These are phyloP conservation scores for Lamprologus tigripictilis DNA, from an alignment of 2,113 vertebrate genomes.

Conservation along the genomic window DNA sequence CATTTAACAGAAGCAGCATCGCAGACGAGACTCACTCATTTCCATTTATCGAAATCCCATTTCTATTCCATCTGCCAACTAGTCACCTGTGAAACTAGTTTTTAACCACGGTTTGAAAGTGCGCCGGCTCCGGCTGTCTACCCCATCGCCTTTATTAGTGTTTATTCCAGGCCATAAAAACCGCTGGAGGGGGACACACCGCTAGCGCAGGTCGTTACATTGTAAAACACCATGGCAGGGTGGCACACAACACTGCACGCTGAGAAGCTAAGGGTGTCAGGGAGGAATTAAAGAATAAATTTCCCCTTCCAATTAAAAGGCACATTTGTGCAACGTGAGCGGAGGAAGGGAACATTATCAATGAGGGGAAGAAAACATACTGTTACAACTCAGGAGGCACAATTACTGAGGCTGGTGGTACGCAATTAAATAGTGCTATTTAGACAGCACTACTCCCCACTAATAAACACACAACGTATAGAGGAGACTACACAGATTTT, in stretches of 20 bases:
- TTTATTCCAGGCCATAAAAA: constrained; percentile 62
- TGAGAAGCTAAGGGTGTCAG: constrained; percentile 36
- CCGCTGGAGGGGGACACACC: constrained; percentile 37
- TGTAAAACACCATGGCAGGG: constrained; percentile 63
- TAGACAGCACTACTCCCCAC: constrained; percentile 28
- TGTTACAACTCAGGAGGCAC: constrained; percentile 61
- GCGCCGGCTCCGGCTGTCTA: constrained; percentile 19
- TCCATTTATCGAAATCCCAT: constrained; percentile 69
- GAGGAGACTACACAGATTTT: background rate
- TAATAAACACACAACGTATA: constrained; percentile 52
- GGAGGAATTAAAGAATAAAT: constrained; percentile 60
- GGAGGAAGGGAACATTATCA: constrained; percentile 44
- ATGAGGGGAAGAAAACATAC: constrained; percentile 48
- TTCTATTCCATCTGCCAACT: constrained; percentile 67
- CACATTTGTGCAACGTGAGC: constrained; percentile 41
- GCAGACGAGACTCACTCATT: constrained; percentile 47
- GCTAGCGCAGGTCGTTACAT: constrained; percentile 49
- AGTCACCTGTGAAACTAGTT: constrained; percentile 74
- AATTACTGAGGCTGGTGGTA: constrained; percentile 47
- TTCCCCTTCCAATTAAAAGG: constrained; percentile 59
- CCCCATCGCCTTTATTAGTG: constrained; percentile 55
- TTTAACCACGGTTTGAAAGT: constrained; percentile 61
- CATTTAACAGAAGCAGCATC: constrained; percentile 42
- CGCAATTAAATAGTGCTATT: constrained; percentile 56
- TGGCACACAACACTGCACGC: constrained; percentile 26